Evolutionary conservation across 2,113 vertebrate species (phyloP), one percentile per base, ranked within the genome.

Genomic region (Pantherophis guttatus): DNA sequence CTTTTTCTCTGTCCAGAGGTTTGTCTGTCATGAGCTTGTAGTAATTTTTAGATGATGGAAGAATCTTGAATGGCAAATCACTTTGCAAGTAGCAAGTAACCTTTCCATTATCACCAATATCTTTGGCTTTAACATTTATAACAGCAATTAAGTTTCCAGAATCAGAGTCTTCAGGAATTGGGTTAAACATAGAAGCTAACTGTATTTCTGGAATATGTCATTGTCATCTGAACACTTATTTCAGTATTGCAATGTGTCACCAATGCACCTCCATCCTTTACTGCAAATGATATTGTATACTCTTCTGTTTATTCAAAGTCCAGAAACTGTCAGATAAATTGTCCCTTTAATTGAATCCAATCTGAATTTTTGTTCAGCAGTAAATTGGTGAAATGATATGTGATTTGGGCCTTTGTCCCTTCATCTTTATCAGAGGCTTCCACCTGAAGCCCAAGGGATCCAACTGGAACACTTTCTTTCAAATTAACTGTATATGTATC

Each of bases 311-410:
- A 93, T 92, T 98, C 98, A 93, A 98, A 98, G 95, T 98, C 98
- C 44, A 98, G 95, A 52, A 94, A 89, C 19, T 19, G 97, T 97
- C 5, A 97, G 97, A 1, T 87, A 97, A 57, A 98, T 97, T 93
- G 98, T 97, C 58, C 98, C 98, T 23, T 92, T 98, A 9, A 21
- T 90, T 81, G 97, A 94, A 92, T 98, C 97, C 86, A 98, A 91
- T 24, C 92, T 94, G 94, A 98, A 98, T 39, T 97, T 88, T 19
- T 94, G 95, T 1, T 97, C 96, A 75, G 95, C 97, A 57, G 97
- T 57, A 97, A 97, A 9, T 98, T 96, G 91, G 96, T 98, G 91
- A 98, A 98, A n/a, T 97, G 96, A 86, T 98, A 98, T 3, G 90
- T 92, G 44, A 98, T 95, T 9, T 97, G 96, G 0, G 96, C 97